Evolutionary conservation across 1,140 invertebrate species (phyloP).

Genomic region (Leptinotarsa undecemlineata): DNA sequence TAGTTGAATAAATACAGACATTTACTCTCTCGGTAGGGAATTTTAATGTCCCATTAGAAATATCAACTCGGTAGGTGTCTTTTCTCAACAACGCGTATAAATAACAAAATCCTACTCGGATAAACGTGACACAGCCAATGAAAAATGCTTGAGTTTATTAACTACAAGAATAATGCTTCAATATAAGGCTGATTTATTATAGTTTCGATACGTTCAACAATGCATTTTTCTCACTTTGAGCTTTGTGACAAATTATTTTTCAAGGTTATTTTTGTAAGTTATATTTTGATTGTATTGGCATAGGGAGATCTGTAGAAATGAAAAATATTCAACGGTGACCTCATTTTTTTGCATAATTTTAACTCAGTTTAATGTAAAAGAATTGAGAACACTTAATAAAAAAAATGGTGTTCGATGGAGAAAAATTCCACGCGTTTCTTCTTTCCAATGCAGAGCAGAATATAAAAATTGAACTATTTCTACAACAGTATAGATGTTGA

Average conservation of each 20-base stretch:
- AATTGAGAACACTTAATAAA: no score
- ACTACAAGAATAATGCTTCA: not conserved
- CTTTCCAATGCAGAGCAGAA: no score
- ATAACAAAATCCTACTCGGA: not conserved
- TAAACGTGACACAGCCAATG: not conserved
- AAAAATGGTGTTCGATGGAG: no score
- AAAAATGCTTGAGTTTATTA: constrained; percentile 14
- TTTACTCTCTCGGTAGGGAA: not conserved
- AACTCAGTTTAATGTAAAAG: no score
- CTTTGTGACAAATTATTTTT: not conserved
- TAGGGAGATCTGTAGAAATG: no score
- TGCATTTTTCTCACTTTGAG: not conserved
- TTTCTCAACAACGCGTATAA: constrained; percentile 10
- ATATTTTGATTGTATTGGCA: not conserved
- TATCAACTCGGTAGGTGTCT: constrained; percentile 19
- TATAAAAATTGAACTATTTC: no score
- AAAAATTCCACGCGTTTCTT: no score
- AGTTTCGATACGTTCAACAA: not conserved
- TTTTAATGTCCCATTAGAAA: constrained; percentile 18
- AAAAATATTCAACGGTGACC: no score
- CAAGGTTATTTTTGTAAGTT: not conserved
- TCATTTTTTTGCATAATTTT: no score
- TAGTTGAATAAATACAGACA: constrained; percentile 2
- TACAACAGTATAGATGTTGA: no score
- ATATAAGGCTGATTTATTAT: constrained; percentile 11